Evolutionary conservation across 2,888 invertebrate genomes (phyloP), one percentile per base, ranked within the genome.

Genomic region (Caenorhabditis becei): DNA sequence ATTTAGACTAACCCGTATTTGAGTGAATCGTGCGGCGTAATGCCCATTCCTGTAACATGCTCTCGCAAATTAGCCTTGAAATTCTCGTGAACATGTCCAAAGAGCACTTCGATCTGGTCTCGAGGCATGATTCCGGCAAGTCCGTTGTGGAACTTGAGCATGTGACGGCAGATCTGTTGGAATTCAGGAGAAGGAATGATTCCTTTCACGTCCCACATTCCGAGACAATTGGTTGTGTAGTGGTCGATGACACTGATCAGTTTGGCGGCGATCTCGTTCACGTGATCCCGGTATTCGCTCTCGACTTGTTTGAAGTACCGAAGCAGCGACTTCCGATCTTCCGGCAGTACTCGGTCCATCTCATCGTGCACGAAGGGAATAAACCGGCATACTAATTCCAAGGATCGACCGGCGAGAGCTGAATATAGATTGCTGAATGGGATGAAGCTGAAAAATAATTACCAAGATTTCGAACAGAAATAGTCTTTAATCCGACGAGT

Each of bases 401-500:
- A 91, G 75, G 93, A 93, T 24, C 93, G 89, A 85, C 92, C 92
- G 2, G 92, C 92, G 28, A 92, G 87, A 23, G 92, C 92, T 92
- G 89, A 47, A 91, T n/a, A n/a, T n/a, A n/a, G n/a, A n/a, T n/a
- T n/a, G n/a, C n/a, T n/a, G n/a, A 88, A 54, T 8, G 8, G 11
- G 10, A 47, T 18, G 1, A 53, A 18, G 1, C 1, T 32, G 14
- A 2, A 24, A 28, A 10, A 11, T 14, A 41, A 26, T 2, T 44
- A 92, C 93, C 97, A 88, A 99, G 93, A 92, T 97, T 97, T 41
- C 95, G 95, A 88, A 96, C 97, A 4, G 97, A 96, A 84, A 97
- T 97, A 28, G 96, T 96, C 85, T 92, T 93, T 56, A 93, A 88
- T 0, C 97, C 97, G 44, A 97, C 97, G 83, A 96, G 95, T 90